A percentile compares a stretch with the other conserved stretches of the same genome.
phyloP scores from a whole-genome alignment of 2,888 invertebrate species.

The Cecidostiba fungosa region DNA sequence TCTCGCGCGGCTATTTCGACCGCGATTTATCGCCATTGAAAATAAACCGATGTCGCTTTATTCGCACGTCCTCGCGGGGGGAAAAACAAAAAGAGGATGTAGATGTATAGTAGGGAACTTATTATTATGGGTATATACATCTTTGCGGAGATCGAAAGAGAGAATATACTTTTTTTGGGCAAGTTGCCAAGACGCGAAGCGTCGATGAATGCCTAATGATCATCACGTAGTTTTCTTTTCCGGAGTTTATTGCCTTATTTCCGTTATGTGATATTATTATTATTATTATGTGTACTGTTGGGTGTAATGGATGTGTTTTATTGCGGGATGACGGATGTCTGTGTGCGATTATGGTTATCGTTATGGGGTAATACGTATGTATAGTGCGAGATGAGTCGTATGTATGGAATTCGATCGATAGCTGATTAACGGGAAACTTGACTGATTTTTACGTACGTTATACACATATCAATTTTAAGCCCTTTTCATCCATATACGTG shows the following conservation, averaged over 20 bases:
- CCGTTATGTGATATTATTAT: too few species aligned
- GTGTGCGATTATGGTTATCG: not conserved
- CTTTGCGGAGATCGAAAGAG: not conserved
- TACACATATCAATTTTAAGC: too few species aligned
- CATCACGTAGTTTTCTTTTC: constrained; percentile 36
- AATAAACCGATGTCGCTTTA: not conserved
- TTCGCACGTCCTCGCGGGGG: not conserved
- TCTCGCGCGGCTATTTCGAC: not conserved
- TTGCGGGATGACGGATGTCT: too few species aligned
- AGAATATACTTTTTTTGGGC: constrained; percentile 3
- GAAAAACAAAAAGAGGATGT: too few species aligned
- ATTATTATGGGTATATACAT: too few species aligned
- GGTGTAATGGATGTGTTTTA: not conserved
- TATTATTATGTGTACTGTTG: not conserved
- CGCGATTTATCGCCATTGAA: not conserved
- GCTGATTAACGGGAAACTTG: too few species aligned
- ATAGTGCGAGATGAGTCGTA: too few species aligned
- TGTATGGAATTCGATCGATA: too few species aligned
- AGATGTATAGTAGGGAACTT: too few species aligned
- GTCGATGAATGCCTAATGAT: constrained; percentile 52
- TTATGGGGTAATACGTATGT: not conserved
- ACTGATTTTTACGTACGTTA: too few species aligned
- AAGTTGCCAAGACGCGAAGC: constrained; percentile 37
- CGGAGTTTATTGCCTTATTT: constrained; percentile 25
- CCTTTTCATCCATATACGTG: constrained; percentile 8